Base-by-base conservation (phyloP, 2,888 invertebrate species). In the Clitarchus hookeri region DNA sequence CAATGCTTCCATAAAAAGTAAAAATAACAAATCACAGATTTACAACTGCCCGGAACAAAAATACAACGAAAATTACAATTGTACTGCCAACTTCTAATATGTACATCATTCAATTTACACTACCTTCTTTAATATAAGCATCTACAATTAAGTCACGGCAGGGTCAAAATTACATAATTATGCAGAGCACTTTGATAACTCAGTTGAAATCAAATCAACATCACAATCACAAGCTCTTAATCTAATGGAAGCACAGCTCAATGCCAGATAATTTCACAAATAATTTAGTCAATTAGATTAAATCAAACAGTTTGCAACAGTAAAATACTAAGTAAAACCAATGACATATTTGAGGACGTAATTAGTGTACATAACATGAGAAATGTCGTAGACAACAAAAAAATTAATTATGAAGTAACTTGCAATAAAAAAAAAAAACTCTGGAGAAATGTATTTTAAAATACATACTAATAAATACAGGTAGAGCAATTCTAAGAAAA, bases 181-280 rank as follows among this genome's bases (percentile, higher is more conserved):
- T 65, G 65, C n/a, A 23, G 65, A 65, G 65, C 65, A 23, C 65
- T 65, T 23, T 23, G 65, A 65, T 9, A 65, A 65, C 65, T 65
- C 65, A 65, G 65, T 65, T 65, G 65, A 65, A 65, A 16, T 65
- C 53, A 53, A 53, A 53, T 19, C 53, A 53, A 53, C 53, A 53
- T 85, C 36, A 87, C 27, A 84, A 53, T 85, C 65, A 84, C 83
- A 85, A 86, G 87, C 86, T 86, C 85, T 85, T 87, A 87, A 80
- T 85, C 87, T 87, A 87, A 87, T 87, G 87, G 87, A 87, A 87
- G 87, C 87, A 87, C 87, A 87, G 86, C 86, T 87, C 87, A 86
- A 78, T 85, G 36, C 44, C 77, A 86, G 82, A 82, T 44, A 27
- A 44, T 65, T 65, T 23, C n/a, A 65, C 65, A 65, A 65, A 65